phyloP scores from a whole-genome alignment of 2,113 vertebrate species.

The Ammodytes marinus region DNA sequence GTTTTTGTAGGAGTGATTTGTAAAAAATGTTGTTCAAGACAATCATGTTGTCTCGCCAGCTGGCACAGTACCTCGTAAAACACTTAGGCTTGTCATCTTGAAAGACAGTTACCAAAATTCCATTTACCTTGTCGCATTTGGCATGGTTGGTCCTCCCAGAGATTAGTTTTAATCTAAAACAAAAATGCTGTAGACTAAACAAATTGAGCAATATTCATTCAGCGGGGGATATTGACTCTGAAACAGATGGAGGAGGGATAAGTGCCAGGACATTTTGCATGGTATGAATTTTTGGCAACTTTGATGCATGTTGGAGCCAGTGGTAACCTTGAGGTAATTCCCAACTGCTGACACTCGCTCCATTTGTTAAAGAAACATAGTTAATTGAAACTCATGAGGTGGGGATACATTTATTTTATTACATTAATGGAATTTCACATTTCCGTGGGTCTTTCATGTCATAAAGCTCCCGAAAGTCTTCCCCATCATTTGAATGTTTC shows the following conservation, averaged over 20 bases:
- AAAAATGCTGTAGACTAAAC: not conserved
- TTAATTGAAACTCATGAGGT: constrained; percentile 34
- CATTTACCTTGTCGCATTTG: not conserved
- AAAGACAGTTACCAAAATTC: not conserved
- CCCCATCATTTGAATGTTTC: constrained; percentile 43
- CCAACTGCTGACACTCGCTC: not conserved
- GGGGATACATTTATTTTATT: constrained; percentile 18
- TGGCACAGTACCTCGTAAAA: not conserved
- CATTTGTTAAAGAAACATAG: constrained; percentile 25
- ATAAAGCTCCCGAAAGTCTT: constrained; percentile 42
- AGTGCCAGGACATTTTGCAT: not conserved
- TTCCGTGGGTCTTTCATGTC: constrained; percentile 28
- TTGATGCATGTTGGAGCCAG: not conserved
- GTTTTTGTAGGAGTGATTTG: not conserved
- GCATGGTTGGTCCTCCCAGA: not conserved
- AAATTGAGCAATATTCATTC: constrained; percentile 3
- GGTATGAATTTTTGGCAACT: not conserved
- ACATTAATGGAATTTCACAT: constrained; percentile 38
- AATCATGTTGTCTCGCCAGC: not conserved
- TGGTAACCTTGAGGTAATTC: not conserved
- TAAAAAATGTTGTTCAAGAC: too few species aligned
- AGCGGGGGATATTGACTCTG: not conserved
- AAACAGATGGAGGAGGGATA: constrained; percentile 4
- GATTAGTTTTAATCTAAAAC: not conserved
- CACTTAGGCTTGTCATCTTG: not conserved